Conservation (phyloP, 2,113 vertebrate species). For the Corydoras sp. region DNA sequence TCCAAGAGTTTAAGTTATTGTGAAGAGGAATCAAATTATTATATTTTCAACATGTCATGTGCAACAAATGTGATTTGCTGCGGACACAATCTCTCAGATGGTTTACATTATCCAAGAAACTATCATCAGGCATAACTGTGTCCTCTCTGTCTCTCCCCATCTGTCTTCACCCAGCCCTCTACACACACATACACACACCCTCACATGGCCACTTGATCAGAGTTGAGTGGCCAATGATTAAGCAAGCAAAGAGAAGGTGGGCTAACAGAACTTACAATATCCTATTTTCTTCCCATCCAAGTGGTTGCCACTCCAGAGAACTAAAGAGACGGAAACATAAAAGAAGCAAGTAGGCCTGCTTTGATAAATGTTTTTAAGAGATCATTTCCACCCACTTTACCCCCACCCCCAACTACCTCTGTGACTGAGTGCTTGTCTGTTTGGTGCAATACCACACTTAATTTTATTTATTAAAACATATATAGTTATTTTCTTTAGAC, state of each 20-base stretch:
- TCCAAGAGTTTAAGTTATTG: slow-evolving; percentile 15
- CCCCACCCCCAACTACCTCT: slow-evolving; percentile 52
- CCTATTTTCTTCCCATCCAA: slow-evolving; percentile 72
- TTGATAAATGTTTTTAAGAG: slow-evolving; percentile 64
- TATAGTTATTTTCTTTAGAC: slow-evolving; percentile 72
- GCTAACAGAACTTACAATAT: slow-evolving; percentile 70
- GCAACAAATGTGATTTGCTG: slow-evolving; percentile 51
- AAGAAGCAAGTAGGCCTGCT: slow-evolving; percentile 64
- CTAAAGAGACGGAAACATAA: slow-evolving; percentile 71
- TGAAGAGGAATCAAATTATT: slow-evolving; percentile 18
- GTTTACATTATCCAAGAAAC: slow-evolving; percentile 35
- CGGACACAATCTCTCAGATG: slow-evolving; percentile 44
- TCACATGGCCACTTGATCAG: slow-evolving; percentile 44
- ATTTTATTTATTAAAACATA: slow-evolving; percentile 77
- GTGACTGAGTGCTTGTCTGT: slow-evolving; percentile 65
- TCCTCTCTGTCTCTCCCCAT: slow-evolving; percentile 30
- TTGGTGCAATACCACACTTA: slow-evolving; percentile 61
- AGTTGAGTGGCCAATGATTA: slow-evolving; percentile 49
- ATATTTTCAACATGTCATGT: slow-evolving; percentile 33
- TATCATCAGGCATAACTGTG: slow-evolving; percentile 37
- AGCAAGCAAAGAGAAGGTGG: slow-evolving; percentile 59
- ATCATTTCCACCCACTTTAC: slow-evolving; percentile 61
- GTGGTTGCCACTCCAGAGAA: slow-evolving; percentile 74
- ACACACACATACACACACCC: slow-evolving; percentile 32
- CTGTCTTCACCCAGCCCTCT: slow-evolving; percentile 23